A percentile compares a stretch with the other conserved stretches of the same genome.
Evolutionary conservation across 2,797 vertebrate genomes (phyloP).

Genomic region (Salmo trutta): DNA sequence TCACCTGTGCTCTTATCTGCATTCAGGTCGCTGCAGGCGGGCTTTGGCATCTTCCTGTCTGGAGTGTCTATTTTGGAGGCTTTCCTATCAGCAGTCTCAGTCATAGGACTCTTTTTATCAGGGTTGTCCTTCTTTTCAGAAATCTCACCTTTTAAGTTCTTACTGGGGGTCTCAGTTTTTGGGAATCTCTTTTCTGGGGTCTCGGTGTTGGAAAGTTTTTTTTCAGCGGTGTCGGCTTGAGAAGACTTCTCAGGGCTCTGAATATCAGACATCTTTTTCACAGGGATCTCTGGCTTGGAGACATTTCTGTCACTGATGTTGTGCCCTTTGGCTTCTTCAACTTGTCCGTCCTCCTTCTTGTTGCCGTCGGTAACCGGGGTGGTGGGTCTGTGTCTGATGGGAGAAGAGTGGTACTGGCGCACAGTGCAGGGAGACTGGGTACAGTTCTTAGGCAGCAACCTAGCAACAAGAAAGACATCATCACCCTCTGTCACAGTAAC

Average conservation of each 20-base stretch:
- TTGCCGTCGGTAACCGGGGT: conserved; percentile 62
- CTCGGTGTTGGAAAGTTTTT: conserved; percentile 10
- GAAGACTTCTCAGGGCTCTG: conserved; percentile 27
- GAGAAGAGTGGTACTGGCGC: conserved; percentile 80
- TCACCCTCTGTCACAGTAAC: background rate
- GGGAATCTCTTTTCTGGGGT: conserved; percentile 31
- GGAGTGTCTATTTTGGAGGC: conserved; percentile 39
- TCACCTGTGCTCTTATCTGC: conserved; percentile 66
- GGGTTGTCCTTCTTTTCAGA: conserved; percentile 36
- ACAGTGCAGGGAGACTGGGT: conserved; percentile 80
- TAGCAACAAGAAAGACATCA: conserved; percentile 52
- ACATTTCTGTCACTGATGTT: conserved; percentile 19
- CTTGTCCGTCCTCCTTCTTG: conserved; percentile 55
- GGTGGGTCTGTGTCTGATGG: conserved; percentile 73
- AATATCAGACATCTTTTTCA: conserved; percentile 33
- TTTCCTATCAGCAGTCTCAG: conserved; percentile 11
- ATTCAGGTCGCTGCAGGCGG: conserved; percentile 36
- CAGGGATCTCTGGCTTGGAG: conserved; percentile 56
- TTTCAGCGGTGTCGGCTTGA: conserved; percentile 22
- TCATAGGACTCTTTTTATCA: background rate
- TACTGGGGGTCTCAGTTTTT: conserved; percentile 29
- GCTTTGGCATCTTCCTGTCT: conserved; percentile 52
- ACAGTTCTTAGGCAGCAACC: conserved; percentile 79
- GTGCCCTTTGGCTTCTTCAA: conserved; percentile 55
- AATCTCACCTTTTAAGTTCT: conserved; percentile 31